A percentile compares a stretch with the other conserved stretches of the same genome.
Evolutionary conservation across 2,113 vertebrate genomes (phyloP).

Genomic region (Onychostruthus taczanowskii): DNA sequence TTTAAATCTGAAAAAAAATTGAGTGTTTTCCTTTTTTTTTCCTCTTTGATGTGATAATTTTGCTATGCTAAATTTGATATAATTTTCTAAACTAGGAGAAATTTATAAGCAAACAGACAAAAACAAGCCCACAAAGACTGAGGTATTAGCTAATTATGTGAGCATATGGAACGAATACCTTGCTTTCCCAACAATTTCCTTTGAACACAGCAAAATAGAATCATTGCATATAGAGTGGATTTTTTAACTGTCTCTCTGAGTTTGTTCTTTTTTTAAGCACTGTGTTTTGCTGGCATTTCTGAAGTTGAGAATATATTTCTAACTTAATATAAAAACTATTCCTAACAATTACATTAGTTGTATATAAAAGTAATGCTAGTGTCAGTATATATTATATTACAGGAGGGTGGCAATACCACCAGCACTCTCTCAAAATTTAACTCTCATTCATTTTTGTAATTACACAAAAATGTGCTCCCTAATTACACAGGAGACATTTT

Average conservation of each 20-base stretch:
- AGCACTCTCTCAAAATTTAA: not conserved
- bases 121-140: not conserved
- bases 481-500: not conserved
- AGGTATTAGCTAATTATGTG: not conserved
- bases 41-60: not conserved
- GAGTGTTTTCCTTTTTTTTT: not conserved
- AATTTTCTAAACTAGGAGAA: not conserved
- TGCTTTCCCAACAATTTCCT: not conserved
- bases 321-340: not conserved
- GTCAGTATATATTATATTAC: not conserved
- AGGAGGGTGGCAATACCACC: not conserved
- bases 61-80: not conserved
- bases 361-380: not conserved
- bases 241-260: not conserved
- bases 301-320: not conserved
- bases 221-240: not conserved
- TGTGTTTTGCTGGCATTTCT: not conserved
- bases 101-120: not conserved
- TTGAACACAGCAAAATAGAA: not conserved
- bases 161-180: not conserved
- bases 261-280: not conserved
- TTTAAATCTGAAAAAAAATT: not conserved
- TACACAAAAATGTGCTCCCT: conserved; percentile 15
- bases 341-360: not conserved
- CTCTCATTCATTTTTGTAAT: conserved; percentile 54